These are phyloP conservation scores for Callitettix versicolor DNA, from an alignment of 1,140 invertebrate species.

Conservation along the genomic window DNA sequence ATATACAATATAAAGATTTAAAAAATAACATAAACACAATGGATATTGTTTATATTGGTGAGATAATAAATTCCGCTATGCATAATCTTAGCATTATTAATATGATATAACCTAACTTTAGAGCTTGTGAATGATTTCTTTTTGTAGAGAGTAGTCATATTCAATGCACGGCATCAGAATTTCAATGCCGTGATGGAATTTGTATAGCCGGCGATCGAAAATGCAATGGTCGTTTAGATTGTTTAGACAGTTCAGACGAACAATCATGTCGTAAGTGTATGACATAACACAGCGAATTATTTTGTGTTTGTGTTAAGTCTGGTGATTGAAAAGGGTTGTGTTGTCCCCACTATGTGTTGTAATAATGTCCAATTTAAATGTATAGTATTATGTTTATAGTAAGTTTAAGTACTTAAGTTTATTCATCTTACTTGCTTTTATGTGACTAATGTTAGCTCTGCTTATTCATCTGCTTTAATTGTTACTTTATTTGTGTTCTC, in stretches of 20 bases:
- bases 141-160: slow-evolving; percentile 1
- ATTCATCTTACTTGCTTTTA: too few species aligned
- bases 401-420: too few species aligned
- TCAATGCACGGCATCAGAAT: slow-evolving; percentile 8
- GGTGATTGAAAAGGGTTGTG: neutral
- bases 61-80: too few species aligned
- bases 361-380: neutral
- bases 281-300: too few species aligned
- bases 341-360: neutral
- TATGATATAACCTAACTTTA: neutral
- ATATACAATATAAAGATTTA: too few species aligned
- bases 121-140: neutral
- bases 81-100: neutral
- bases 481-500: too few species aligned
- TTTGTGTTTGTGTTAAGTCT: neutral
- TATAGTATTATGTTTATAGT: neutral
- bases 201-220: slow-evolving; percentile 46
- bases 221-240: slow-evolving; percentile 52
- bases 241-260: slow-evolving; percentile 58
- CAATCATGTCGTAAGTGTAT: slow-evolving; percentile 39
- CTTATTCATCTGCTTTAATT: too few species aligned
- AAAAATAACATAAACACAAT: too few species aligned
- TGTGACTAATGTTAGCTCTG: too few species aligned
- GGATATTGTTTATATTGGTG: too few species aligned
- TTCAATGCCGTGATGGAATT: slow-evolving; percentile 30